These are phyloP conservation scores for Tortricodes alternella DNA, from an alignment of 2,888 invertebrate genomes.

Conservation along the genomic window DNA sequence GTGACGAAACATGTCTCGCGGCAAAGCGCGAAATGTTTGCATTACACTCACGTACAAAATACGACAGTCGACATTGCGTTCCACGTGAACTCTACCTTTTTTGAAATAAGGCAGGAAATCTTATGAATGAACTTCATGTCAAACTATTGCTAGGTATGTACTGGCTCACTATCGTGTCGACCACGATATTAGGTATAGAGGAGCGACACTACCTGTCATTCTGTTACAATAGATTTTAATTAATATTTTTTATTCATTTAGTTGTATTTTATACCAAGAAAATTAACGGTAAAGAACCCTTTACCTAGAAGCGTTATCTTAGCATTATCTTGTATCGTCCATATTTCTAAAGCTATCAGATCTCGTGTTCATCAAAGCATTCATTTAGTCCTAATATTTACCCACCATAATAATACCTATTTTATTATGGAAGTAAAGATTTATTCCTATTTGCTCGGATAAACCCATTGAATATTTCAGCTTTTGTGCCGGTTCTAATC, in stretches of 20 bases:
- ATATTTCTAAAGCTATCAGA: too few species aligned
- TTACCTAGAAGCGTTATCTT: too few species aligned
- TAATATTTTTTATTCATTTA: too few species aligned
- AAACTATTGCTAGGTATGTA: background rate
- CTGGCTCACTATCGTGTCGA: background rate
- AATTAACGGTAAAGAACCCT: too few species aligned
- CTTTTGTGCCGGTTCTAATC: slow-evolving; percentile 6
- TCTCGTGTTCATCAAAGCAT: too few species aligned
- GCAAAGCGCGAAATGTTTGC: slow-evolving; percentile 51
- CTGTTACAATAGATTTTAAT: too few species aligned
- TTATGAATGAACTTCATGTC: slow-evolving; percentile 3
- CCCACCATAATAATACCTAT: too few species aligned
- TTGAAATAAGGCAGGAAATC: slow-evolving; percentile 1
- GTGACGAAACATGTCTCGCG: slow-evolving; percentile 73
- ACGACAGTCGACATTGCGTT: slow-evolving; percentile 2
- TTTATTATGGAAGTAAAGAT: background rate
- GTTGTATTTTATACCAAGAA: too few species aligned
- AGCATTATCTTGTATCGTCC: too few species aligned
- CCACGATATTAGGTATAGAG: background rate
- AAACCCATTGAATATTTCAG: slow-evolving; percentile 6
- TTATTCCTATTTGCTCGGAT: slow-evolving; percentile 5
- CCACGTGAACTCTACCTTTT: background rate
- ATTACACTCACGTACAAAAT: slow-evolving; percentile 61
- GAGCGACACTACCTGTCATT: too few species aligned
- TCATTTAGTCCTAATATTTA: too few species aligned